Evolutionary conservation across 2,888 invertebrate genomes (phyloP).

Genomic region (Eupithecia abbreviata): DNA sequence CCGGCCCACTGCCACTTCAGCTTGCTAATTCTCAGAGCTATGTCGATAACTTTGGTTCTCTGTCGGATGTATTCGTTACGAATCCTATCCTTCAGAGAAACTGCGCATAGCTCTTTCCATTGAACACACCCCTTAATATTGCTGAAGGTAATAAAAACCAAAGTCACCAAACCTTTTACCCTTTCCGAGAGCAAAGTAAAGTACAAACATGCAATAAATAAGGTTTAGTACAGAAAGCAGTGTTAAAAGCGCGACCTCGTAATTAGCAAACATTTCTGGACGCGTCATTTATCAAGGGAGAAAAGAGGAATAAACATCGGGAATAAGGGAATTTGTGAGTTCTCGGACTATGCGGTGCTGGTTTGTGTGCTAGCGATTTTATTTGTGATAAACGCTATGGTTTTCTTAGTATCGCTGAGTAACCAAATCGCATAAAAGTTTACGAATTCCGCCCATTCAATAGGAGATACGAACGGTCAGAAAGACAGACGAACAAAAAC

Average conservation of each 20-base stretch:
- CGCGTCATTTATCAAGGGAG: conserved; percentile 69
- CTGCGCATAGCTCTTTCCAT: too few relatives aligned
- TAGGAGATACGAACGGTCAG: background rate
- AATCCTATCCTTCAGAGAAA: too few relatives aligned
- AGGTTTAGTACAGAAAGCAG: conserved; percentile 37
- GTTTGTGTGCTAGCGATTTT: background rate
- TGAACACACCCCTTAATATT: conserved; percentile 2
- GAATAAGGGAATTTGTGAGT: conserved; percentile 19
- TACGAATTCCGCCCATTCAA: background rate
- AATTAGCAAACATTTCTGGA: conserved; percentile 70
- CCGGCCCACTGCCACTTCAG: too few relatives aligned
- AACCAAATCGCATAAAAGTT: too few relatives aligned
- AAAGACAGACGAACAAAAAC: background rate
- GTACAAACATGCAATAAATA: conserved; percentile 23
- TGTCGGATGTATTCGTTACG: too few relatives aligned
- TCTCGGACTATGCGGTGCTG: background rate
- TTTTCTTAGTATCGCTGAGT: too few relatives aligned
- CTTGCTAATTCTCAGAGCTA: too few relatives aligned
- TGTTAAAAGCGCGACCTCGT: conserved; percentile 48
- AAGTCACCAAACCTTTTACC: conserved; percentile 7
- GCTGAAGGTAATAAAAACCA: conserved; percentile 8
- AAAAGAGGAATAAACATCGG: conserved; percentile 25
- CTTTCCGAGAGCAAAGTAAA: conserved; percentile 8
- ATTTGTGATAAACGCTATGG: background rate
- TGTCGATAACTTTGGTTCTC: too few relatives aligned